phyloP scores from a whole-genome alignment of 2,888 invertebrate genomes.

The Oscheius myriophilus region DNA sequence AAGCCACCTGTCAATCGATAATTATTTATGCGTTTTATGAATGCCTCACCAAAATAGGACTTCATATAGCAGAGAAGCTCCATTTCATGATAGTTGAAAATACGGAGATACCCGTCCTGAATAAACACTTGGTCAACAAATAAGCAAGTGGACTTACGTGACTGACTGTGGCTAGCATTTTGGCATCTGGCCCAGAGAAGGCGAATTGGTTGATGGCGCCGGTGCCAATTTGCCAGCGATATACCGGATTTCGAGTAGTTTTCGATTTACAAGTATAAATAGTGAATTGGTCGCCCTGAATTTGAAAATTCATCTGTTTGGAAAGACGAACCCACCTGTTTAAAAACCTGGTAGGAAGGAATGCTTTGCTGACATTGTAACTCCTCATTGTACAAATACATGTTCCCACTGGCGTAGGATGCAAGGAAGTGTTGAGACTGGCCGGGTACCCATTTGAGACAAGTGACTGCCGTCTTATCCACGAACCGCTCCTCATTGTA shows the following conservation, averaged over 20 bases:
- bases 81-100: slow-evolving; percentile 97
- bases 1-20: slow-evolving; percentile 77
- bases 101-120: slow-evolving; percentile 84
- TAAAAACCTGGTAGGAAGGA: slow-evolving; percentile 84
- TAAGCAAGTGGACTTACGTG: slow-evolving; percentile 73
- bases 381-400: slow-evolving; percentile 97
- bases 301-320: too few species aligned
- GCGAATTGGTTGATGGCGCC: slow-evolving; percentile 89
- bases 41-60: slow-evolving; percentile 86
- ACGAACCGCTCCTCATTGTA: slow-evolving; percentile 96
- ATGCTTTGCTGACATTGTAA: slow-evolving; percentile 87
- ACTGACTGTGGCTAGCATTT: slow-evolving; percentile 90
- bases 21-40: background rate
- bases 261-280: slow-evolving; percentile 96
- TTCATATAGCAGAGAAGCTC: slow-evolving; percentile 84
- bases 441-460: slow-evolving; percentile 96
- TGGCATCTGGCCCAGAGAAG: slow-evolving; percentile 88
- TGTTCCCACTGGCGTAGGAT: slow-evolving; percentile 92
- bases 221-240: slow-evolving; percentile 76
- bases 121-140: slow-evolving; percentile 45
- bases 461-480: slow-evolving; percentile 93
- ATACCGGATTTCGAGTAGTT: slow-evolving; percentile 93
- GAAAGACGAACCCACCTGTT: slow-evolving; percentile 54
- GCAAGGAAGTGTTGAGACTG: slow-evolving; percentile 92
- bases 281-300: slow-evolving; percentile 87